phyloP scores from a whole-genome alignment of 2,888 invertebrate species.

The Baronia brevicornis region DNA sequence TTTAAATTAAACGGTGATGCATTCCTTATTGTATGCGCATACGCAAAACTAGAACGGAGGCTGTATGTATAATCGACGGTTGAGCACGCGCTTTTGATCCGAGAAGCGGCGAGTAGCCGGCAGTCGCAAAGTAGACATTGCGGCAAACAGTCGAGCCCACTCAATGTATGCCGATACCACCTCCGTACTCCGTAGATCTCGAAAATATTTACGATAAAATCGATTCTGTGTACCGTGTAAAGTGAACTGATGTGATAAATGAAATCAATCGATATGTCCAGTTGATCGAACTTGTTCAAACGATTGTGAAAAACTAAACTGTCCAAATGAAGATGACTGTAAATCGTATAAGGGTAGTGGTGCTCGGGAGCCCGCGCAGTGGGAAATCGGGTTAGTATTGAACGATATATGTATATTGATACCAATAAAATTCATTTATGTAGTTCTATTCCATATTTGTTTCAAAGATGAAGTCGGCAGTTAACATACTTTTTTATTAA shows the following conservation, averaged over 20 bases:
- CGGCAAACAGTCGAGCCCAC: conserved; percentile 41
- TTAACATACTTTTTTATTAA: no score
- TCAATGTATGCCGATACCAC: conserved; percentile 20
- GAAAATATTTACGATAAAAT: conserved; percentile 65
- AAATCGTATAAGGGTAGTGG: conserved; percentile 86
- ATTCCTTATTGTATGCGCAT: conserved; percentile 31
- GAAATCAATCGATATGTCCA: conserved; percentile 35
- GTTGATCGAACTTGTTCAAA: conserved; percentile 37
- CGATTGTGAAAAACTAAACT: conserved; percentile 35
- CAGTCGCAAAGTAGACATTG: conserved; percentile 67
- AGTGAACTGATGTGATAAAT: conserved; percentile 42
- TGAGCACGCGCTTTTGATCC: conserved; percentile 44
- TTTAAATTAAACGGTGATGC: conserved; percentile 17
- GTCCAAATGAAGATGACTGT: conserved; percentile 81
- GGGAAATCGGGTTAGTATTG: conserved; percentile 84
- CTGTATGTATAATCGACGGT: conserved; percentile 40
- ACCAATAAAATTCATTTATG: no score
- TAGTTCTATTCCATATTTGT: no score
- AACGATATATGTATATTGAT: conserved; percentile 3
- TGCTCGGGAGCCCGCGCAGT: conserved; percentile 84
- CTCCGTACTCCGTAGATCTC: conserved; percentile 35
- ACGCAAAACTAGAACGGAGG: conserved; percentile 45
- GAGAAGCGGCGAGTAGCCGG: conserved; percentile 37
- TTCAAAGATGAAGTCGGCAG: no score
- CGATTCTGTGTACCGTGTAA: conserved; percentile 36